Percentiles rank a stretch among this genome's conserved stretches.
These are phyloP conservation scores for Siniperca chuatsi DNA, from an alignment of 2,113 vertebrate species.

Conservation along the genomic window DNA sequence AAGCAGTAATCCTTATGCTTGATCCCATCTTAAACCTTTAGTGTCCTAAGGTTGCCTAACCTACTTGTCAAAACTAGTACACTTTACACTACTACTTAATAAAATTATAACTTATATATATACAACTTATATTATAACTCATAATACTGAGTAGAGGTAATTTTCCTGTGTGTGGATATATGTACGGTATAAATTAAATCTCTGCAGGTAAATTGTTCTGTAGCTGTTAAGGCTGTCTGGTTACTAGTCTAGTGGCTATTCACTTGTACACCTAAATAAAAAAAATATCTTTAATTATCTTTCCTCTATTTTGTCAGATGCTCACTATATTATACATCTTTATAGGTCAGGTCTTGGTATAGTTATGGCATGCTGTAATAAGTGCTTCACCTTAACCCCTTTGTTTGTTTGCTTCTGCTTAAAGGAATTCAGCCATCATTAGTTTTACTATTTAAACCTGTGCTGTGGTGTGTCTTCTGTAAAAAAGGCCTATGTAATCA, in stretches of 20 bases:
- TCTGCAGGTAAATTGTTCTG: not conserved
- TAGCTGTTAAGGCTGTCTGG: not conserved
- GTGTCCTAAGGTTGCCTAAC: not conserved
- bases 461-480: not conserved
- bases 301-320: not conserved
- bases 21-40: slow-evolving; percentile 40
- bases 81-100: not conserved
- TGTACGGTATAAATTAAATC: not conserved
- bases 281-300: not conserved
- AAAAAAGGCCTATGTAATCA: not conserved
- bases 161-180: not conserved
- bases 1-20: slow-evolving; percentile 43
- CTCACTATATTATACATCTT: not conserved
- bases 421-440: not conserved
- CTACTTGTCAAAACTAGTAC: not conserved
- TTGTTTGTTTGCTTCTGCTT: not conserved
- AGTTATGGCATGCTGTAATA: not conserved
- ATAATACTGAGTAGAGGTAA: not conserved
- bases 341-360: not conserved
- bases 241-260: not conserved
- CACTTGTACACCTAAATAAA: not conserved
- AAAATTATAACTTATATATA: not conserved
- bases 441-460: not conserved
- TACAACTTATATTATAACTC: not conserved
- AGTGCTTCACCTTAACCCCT: not conserved